Base-by-base conservation (phyloP, 2,113 vertebrate genomes). In the Epinephelus fuscoguttatus region DNA sequence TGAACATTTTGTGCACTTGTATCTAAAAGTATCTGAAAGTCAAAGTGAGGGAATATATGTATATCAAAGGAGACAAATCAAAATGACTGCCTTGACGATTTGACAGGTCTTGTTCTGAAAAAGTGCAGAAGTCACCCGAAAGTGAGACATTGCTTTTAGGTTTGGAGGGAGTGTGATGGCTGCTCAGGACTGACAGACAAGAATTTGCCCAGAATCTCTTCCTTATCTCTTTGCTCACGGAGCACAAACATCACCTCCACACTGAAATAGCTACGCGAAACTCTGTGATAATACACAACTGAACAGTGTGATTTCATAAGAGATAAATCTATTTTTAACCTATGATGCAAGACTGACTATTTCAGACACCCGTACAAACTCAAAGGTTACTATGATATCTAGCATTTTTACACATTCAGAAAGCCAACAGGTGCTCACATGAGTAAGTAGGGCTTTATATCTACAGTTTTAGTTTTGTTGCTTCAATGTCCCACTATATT, bases 91-190 rank as follows among this genome's bases (percentile, higher is more conserved):
- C 14, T 1, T 53, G 37, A 14, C 17, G 14, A 33, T 53, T 37
- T 60, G 70, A 63, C 57, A 53, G 59, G 50, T 52, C 5, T 25
- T 49, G 45, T 75, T 61, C 67, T 55, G 37, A 67, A 76, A 45
- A 68, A 60, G 21, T 47, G 71, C 60, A 67, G 12, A 70, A 70
- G 80, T 61, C 80, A 59, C 64, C 23, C 30, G 37, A 40, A 66
- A 79, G 70, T 75, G 52, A 86, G 64, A 75, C 59, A 75, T 25
- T 1, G 53, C 59, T 82, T 12, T 60, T 10, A 75, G 84, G 57
- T 61, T 57, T 1, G 9, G 30, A 45, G 57, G 62, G 23, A 45
- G 15, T 23, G 53, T 62, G 77, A 68, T 19, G 17, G 40, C 57
- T 53, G 66, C 33, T 81, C 70, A 70, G 50, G 45, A 19, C 33